A percentile compares a stretch with the other conserved stretches of the same genome.
Evolutionary conservation across 2,113 vertebrate genomes (phyloP).

Genomic region (Atherinomorus stipes): DNA sequence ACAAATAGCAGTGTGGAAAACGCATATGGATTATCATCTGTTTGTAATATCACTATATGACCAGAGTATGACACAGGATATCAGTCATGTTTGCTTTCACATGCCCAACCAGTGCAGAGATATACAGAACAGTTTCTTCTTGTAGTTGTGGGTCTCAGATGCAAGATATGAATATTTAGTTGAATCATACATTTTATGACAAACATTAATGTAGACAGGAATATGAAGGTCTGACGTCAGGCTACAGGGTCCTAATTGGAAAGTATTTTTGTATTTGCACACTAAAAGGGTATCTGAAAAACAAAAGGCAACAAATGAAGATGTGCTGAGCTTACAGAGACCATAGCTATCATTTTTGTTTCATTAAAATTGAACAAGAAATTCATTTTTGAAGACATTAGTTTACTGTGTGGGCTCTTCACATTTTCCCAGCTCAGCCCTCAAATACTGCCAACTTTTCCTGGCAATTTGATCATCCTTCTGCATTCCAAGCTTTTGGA

Average conservation of each 20-base stretch:
- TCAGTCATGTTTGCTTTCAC: slow-evolving; percentile 35
- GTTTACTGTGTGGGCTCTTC: neutral
- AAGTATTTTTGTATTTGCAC: slow-evolving; percentile 3
- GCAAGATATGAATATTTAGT: neutral
- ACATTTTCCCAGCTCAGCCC: slow-evolving; percentile 30
- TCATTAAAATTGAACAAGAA: neutral
- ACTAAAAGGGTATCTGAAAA: neutral
- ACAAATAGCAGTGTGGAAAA: slow-evolving; percentile 27
- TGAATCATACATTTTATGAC: neutral
- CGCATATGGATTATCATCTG: slow-evolving; percentile 54
- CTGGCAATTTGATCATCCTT: slow-evolving; percentile 36
- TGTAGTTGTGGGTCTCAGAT: neutral
- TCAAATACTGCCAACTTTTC: slow-evolving; percentile 35
- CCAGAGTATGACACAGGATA: slow-evolving; percentile 27
- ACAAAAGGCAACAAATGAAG: neutral
- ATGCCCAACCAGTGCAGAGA: slow-evolving; percentile 25
- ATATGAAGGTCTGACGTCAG: slow-evolving; percentile 4
- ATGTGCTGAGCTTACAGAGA: neutral
- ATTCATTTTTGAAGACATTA: neutral
- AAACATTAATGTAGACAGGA: neutral
- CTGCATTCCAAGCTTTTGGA: slow-evolving; percentile 25
- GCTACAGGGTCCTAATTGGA: neutral
- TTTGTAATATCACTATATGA: slow-evolving; percentile 33
- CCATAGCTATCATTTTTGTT: neutral
- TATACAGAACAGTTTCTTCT: slow-evolving; percentile 1